Base-by-base conservation (phyloP, 2,888 invertebrate genomes). In the Argyresthia goedartella region DNA sequence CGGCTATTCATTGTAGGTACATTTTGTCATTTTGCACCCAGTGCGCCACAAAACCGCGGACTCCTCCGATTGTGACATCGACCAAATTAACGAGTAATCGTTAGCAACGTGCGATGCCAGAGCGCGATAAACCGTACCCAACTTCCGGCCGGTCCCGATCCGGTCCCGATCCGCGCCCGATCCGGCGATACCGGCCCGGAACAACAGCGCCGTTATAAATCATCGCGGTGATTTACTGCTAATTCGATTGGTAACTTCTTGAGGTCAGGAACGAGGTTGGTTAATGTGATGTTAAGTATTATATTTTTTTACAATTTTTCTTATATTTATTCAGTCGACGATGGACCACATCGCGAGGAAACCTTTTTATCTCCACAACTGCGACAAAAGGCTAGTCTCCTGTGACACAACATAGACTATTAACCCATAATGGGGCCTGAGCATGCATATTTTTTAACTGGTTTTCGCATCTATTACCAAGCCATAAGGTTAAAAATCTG, bases 51-150 rank as follows among this genome's bases (percentile, higher is more conserved):
- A 25, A 25, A 25, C 2, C 25, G 6, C 25, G 25, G 6, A 2
- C 25, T 2, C 25, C 25, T 25, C 25, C 25, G 25, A 25, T 25
- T 25, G 25, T 25, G 66, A 56, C 56, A 53, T 52, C 50, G 47
- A 64, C 68, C 67, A 72, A 79, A 79, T 80, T 76, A 80, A 78
- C 76, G 80, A 78, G 76, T 71, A 71, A 51, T 16, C 55, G 51
- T 53, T 64, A 63, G 65, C 72, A 72, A 75, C 78, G 79, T 78
- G 80, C 68, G 76, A 79, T 78, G 65, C 46, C 60, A 62, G 50
- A 42, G 46, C 49, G 15, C 65, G 78, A 79, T 78, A 76, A 62
- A 66, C 73, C 63, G 70, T 71, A 25, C 25, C 25, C 25, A 6
- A 6, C 25, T 25, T 71, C 76, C 72, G 66, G 66, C 67, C 25